These are phyloP conservation scores for Tiphia femorata DNA, from an alignment of 2,888 invertebrate species.

Conservation along the genomic window DNA sequence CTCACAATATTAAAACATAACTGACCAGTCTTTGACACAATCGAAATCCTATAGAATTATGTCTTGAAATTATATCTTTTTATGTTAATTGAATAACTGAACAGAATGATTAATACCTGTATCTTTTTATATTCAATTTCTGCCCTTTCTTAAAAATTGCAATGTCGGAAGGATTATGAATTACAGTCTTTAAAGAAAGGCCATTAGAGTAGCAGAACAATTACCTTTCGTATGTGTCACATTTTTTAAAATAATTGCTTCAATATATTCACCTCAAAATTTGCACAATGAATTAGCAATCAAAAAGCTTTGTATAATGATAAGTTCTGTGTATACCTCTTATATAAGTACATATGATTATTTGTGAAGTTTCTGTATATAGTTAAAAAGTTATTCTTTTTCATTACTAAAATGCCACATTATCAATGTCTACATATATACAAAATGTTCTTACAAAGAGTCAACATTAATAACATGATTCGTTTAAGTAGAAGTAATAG, in stretches of 20 bases:
- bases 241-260: slow-evolving; percentile 30
- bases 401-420: slow-evolving; percentile 45
- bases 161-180: slow-evolving; percentile 53
- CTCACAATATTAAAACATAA: too few species aligned
- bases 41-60: too few species aligned
- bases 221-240: slow-evolving; percentile 27
- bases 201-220: slow-evolving; percentile 54
- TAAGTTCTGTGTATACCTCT: too few species aligned
- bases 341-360: too few species aligned
- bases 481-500: slow-evolving; percentile 32
- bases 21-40: too few species aligned
- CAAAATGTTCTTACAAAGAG: slow-evolving; percentile 51
- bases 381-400: slow-evolving; percentile 40
- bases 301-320: too few species aligned
- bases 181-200: slow-evolving; percentile 64
- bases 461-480: slow-evolving; percentile 49
- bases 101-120: too few species aligned
- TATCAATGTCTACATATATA: slow-evolving; percentile 47
- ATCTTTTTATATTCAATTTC: slow-evolving; percentile 21
- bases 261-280: too few species aligned
- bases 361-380: slow-evolving; percentile 12
- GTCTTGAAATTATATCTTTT: too few species aligned
- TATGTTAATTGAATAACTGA: too few species aligned
- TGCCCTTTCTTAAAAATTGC: slow-evolving; percentile 36
- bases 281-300: too few species aligned